Base-by-base conservation (phyloP, 2,888 invertebrate species). In the Linnaemya tessellans region DNA sequence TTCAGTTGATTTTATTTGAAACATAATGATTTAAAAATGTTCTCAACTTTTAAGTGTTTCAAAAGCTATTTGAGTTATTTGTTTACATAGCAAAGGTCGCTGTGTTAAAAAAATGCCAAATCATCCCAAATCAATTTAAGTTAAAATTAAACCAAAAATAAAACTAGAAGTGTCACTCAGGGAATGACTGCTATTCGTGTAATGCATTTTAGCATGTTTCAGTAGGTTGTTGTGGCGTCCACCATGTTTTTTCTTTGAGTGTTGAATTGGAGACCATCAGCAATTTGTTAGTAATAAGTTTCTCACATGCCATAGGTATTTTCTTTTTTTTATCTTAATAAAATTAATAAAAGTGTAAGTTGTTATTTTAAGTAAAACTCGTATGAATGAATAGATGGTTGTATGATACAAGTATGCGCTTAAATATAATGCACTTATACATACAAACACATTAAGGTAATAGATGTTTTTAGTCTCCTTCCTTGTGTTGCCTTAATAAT, bases 401-500 rank as follows among this genome's bases (percentile, higher is more conserved):
- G 41, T 1, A 62, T 20, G 62, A 20, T 20, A 38, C 1, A 35
- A 51, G 22, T 51, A 51, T 54, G 11, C 1, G 4, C 20, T 11
- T 54, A 54, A 22, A 54, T 4, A 3, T 22, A 10, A 9, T 38
- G 18, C 38, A 18, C 10, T 10, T 60, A 60, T 30, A 38, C 10
- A 20, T 38, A 18, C 3, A 62, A 13, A 15, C 8, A 20, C 11
- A 9, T 20, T 13, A 3, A 41, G 25, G 22, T 64, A 20, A 41
- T 41, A 9, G 9, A 20, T 62, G 41, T 22, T 41, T 30, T 43
- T 8, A 49, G 9, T 25, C 5, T 46, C 18, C n/a, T 60, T 46
- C n/a, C 18, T 46, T 46, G 30, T 4, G 22, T 60, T 60, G 43
- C 10, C 22, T 35, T 49, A 65, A 56, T 56, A 80, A 30, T 38